A percentile compares a stretch with the other conserved stretches of the same genome.
Conservation (phyloP, 2,113 vertebrate species). For the Nestor notabilis region DNA sequence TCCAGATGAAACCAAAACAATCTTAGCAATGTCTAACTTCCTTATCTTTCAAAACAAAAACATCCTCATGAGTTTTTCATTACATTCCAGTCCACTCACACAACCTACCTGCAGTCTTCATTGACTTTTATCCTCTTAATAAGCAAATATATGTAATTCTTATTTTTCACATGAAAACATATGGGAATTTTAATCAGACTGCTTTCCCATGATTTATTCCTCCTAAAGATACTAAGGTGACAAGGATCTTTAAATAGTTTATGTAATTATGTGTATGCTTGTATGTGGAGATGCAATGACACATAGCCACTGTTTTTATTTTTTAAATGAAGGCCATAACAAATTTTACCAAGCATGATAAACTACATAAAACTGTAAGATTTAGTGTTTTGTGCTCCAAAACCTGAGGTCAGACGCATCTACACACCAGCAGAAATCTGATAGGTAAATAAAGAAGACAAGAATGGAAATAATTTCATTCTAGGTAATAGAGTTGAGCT, state of each 20-base stretch:
- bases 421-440: neutral
- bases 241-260: neutral
- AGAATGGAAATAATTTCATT: neutral
- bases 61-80: neutral
- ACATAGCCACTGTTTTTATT: neutral
- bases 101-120: neutral
- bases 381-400: neutral
- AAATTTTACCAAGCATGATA: neutral
- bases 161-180: neutral
- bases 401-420: rapidly evolving
- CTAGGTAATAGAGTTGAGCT: neutral
- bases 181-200: neutral
- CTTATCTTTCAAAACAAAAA: neutral
- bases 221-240: neutral
- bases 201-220: neutral
- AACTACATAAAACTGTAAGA: neutral
- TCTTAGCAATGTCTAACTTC: neutral
- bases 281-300: neutral
- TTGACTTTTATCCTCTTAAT: neutral
- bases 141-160: neutral
- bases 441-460: neutral
- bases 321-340: neutral
- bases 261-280: neutral
- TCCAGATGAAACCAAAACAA: neutral
- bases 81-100: neutral